These are phyloP conservation scores for Pitta sordida DNA, from an alignment of 2,113 vertebrate species.

Conservation along the genomic window DNA sequence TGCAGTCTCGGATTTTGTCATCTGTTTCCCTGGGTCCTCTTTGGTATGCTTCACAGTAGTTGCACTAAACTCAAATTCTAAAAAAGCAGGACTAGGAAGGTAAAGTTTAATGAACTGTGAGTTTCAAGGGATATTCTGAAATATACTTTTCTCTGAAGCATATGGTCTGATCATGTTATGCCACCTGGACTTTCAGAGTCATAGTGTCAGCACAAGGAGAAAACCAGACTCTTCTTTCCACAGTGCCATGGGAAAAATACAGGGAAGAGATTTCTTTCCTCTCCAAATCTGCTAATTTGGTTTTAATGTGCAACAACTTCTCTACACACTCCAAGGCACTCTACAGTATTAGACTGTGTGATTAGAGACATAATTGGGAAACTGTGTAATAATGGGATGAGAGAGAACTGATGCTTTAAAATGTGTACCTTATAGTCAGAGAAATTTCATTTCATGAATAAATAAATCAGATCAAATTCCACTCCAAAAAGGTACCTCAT, in stretches of 20 bases:
- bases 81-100: not conserved
- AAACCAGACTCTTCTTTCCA: not conserved
- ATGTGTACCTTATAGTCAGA: not conserved
- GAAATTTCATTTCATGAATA: not conserved
- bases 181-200: not conserved
- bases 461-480: slow-evolving; percentile 12
- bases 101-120: not conserved
- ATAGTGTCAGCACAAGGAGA: not conserved
- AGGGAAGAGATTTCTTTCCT: not conserved
- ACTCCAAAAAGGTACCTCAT: not conserved
- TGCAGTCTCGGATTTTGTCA: not conserved
- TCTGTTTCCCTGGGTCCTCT: not conserved
- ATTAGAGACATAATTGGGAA: slow-evolving; percentile 48
- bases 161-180: not conserved
- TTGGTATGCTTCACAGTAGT: not conserved
- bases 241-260: not conserved
- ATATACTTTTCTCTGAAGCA: not conserved
- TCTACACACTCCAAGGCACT: slow-evolving; percentile 24
- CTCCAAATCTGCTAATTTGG: slow-evolving; percentile 5
- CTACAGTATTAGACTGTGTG: slow-evolving; percentile 30
- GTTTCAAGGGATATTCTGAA: not conserved
- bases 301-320: slow-evolving; percentile 26
- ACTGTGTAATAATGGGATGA: not conserved
- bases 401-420: slow-evolving; percentile 8
- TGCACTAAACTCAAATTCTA: not conserved